Conservation (phyloP, 2,888 invertebrate species). For the Nycteola revayana region DNA sequence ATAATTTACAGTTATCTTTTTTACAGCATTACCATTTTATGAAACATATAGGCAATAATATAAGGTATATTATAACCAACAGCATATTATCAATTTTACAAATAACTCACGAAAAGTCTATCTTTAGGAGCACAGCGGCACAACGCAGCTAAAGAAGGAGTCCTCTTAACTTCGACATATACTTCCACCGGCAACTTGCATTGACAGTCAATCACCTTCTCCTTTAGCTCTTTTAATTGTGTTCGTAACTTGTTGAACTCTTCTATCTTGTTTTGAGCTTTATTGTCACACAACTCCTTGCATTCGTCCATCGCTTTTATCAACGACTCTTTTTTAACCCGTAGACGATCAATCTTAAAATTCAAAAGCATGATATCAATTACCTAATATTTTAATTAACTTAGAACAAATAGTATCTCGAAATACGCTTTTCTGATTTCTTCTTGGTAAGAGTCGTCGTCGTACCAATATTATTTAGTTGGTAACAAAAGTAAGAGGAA, state of each 20-base stretch:
- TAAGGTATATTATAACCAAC: no score
- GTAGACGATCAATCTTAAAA: conserved; percentile 48
- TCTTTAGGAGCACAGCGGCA: conserved; percentile 61
- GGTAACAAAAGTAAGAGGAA: no score
- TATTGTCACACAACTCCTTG: conserved; percentile 48
- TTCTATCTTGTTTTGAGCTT: conserved; percentile 45
- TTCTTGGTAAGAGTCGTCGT: no score
- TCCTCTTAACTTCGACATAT: conserved; percentile 58
- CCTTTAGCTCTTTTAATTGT: conserved; percentile 41
- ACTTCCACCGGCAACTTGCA: conserved; percentile 60
- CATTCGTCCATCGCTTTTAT: conserved; percentile 60
- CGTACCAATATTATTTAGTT: no score
- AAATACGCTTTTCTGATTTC: no score
- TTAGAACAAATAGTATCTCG: no score
- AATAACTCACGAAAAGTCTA: conserved; percentile 45
- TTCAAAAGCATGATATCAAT: no score
- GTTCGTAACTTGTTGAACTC: conserved; percentile 49
- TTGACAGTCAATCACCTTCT: conserved; percentile 54
- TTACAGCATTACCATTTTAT: no score
- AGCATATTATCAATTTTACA: no score
- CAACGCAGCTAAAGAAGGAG: conserved; percentile 63
- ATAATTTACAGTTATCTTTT: no score
- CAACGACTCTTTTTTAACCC: conserved; percentile 48
- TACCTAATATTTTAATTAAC: no score
- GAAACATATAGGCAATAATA: no score